Conservation (phyloP, 2,113 vertebrate genomes). For the Poecile atricapillus region DNA sequence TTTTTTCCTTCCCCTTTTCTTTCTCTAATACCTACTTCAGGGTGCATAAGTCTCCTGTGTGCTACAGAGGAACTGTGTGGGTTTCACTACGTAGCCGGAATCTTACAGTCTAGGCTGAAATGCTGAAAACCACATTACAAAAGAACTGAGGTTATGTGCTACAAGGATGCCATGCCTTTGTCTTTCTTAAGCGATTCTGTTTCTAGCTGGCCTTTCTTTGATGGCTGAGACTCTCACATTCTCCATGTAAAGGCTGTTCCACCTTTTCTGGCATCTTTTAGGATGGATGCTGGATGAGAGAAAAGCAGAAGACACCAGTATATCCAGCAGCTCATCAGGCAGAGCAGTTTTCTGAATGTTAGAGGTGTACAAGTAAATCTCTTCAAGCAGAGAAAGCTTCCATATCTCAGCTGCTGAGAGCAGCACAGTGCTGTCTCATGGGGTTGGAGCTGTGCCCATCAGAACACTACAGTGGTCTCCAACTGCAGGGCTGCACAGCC, state of each 20-base stretch:
- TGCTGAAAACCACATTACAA: not conserved
- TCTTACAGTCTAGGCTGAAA: not conserved
- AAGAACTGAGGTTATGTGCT: not conserved
- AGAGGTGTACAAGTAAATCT: not conserved
- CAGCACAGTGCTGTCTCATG: rapidly evolving
- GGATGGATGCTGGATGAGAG: not conserved
- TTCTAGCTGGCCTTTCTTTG: not conserved
- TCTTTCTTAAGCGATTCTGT: not conserved
- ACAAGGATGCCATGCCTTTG: not conserved
- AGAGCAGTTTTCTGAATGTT: not conserved
- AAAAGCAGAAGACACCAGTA: not conserved
- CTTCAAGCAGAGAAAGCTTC: not conserved
- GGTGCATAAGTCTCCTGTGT: not conserved
- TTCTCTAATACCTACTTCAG: not conserved
- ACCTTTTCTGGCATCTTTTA: not conserved
- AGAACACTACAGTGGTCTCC: not conserved
- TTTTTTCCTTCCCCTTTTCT: not conserved
- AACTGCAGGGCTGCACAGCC: not conserved
- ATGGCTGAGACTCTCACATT: not conserved
- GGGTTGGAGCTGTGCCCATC: not conserved
- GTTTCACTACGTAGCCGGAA: not conserved
- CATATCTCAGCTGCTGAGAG: not conserved
- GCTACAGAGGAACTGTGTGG: not conserved
- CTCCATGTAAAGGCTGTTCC: not conserved
- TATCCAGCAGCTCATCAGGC: not conserved